Conservation (phyloP, 2,113 vertebrate species). For the Grallaria varia region DNA sequence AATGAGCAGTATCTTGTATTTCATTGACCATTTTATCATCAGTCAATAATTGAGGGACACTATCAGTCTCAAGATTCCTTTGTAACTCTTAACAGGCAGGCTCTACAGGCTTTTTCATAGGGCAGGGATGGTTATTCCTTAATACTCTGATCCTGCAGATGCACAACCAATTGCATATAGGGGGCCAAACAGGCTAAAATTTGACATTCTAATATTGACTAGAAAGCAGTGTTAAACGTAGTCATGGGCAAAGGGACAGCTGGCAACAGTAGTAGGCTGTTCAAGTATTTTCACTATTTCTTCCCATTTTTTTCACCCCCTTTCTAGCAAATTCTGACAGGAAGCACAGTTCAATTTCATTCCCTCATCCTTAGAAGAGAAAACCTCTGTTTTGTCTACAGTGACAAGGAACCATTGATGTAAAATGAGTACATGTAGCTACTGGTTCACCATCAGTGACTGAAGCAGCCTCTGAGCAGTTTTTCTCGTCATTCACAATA, state of each 20-base stretch:
- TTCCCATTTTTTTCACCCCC: not conserved
- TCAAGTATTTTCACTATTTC: not conserved
- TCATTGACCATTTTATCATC: not conserved
- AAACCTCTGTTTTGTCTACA: not conserved
- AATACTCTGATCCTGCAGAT: not conserved
- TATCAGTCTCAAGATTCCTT: not conserved
- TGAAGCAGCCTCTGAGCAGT: not conserved
- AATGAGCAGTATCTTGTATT: not conserved
- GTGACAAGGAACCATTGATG: not conserved
- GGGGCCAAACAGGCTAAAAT: not conserved
- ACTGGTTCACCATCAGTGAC: not conserved
- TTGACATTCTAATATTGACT: not conserved
- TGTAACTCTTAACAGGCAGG: not conserved
- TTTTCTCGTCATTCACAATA: not conserved
- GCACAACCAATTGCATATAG: rapidly evolving
- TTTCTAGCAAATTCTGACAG: not conserved
- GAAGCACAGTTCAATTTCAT: not conserved
- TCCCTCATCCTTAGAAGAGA: not conserved
- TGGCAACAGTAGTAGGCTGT: not conserved
- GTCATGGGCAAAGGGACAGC: not conserved
- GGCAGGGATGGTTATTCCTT: not conserved
- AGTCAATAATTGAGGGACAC: not conserved
- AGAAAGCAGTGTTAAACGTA: not conserved
- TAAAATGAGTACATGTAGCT: not conserved
- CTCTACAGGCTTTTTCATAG: not conserved